Evolutionary conservation across 2,113 vertebrate species (phyloP).

Genomic region (cat (Felis catus)): DNA sequence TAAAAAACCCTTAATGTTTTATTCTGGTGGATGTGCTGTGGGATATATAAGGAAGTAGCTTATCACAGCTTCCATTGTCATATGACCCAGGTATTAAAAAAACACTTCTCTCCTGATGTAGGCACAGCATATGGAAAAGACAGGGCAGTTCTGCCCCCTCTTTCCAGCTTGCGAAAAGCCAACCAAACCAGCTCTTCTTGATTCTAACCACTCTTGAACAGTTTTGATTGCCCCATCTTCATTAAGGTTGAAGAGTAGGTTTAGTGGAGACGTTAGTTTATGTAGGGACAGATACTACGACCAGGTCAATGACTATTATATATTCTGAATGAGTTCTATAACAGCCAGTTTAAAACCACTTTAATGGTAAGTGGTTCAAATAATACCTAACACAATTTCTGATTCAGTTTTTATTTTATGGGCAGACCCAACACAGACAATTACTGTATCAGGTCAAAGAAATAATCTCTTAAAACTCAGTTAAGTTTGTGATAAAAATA

Average conservation of each 20-base stretch:
- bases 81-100: not conserved
- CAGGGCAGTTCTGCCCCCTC: not conserved
- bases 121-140: not conserved
- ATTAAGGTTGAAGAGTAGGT: not conserved
- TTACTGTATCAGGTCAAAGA: not conserved
- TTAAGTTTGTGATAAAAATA: not conserved
- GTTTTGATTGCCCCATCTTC: not conserved
- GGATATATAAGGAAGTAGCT: not conserved
- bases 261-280: not conserved
- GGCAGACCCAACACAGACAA: not conserved
- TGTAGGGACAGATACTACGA: not conserved
- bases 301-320: not conserved
- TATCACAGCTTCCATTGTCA: not conserved
- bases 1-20: not conserved
- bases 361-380: not conserved
- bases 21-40: not conserved
- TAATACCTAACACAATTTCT: not conserved
- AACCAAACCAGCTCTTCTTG: not conserved
- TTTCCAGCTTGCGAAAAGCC: slow-evolving; percentile 22
- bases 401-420: not conserved
- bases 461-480: not conserved
- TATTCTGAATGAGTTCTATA: not conserved
- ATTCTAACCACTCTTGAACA: not conserved
- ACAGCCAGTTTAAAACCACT: not conserved
- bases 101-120: not conserved